phyloP scores from a whole-genome alignment of 2,888 invertebrate genomes.

The Mythimna vitellina region DNA sequence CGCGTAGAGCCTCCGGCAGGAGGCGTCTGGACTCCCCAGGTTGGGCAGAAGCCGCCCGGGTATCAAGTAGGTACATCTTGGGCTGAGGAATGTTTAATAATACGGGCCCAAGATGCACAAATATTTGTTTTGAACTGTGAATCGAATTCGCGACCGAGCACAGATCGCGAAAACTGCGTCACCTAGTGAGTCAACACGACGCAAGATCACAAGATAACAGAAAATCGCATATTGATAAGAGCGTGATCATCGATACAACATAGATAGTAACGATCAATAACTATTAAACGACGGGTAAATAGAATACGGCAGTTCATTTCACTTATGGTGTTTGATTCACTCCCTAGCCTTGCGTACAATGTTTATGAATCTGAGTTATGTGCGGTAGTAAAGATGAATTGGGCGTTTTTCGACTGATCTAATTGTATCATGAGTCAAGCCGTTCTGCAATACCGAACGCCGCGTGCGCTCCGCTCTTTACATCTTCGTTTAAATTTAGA shows the following conservation, averaged over 20 bases:
- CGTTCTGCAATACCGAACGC: slow-evolving; percentile 66
- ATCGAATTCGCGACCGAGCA: slow-evolving; percentile 3
- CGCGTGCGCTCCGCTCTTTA: slow-evolving; percentile 65
- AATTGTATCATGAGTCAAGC: slow-evolving; percentile 78
- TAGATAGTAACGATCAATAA: slow-evolving; percentile 33
- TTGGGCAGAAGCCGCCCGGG: no score
- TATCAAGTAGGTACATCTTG: no score
- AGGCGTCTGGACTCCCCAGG: no score
- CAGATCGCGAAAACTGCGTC: slow-evolving; percentile 3
- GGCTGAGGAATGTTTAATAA: no score
- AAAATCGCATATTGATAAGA: slow-evolving; percentile 31
- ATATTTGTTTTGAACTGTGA: slow-evolving; percentile 13
- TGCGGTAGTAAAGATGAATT: slow-evolving; percentile 62
- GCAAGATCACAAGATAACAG: slow-evolving; percentile 31
- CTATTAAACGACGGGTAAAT: slow-evolving; percentile 20
- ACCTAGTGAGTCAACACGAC: slow-evolving; percentile 7
- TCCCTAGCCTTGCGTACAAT: slow-evolving; percentile 30
- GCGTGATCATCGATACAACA: slow-evolving; percentile 2
- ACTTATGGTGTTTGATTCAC: slow-evolving; percentile 4
- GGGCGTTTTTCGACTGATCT: slow-evolving; percentile 71
- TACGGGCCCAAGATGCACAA: neutral
- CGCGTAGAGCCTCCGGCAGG: no score
- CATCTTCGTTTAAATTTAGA: slow-evolving; percentile 83
- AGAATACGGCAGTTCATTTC: neutral
- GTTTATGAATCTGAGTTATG: slow-evolving; percentile 60